Evolutionary conservation across 2,113 vertebrate genomes (phyloP), one percentile per base, ranked within the genome.

Genomic region (Megaptera novaeangliae): DNA sequence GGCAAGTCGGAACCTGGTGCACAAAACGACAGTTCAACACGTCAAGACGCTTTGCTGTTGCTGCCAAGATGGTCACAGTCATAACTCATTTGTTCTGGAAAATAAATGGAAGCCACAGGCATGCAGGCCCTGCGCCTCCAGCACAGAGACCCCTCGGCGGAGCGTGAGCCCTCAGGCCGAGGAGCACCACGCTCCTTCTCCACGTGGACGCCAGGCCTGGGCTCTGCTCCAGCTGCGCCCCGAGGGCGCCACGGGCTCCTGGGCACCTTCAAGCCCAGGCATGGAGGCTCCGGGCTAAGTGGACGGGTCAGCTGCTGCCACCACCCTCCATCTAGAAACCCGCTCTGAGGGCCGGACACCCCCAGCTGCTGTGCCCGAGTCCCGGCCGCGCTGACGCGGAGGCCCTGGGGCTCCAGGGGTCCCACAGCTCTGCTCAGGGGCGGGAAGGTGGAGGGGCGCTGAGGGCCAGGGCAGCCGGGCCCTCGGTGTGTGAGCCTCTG

Each of bases 321-420:
- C 44, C 29, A 49, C 72, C 27, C 8, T 20, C 44, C 15, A 18
- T 5, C 27, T 31, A 27, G 15, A 27, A 25, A 18, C 11, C 72
- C 29, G 8, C 29, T 5, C 44, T 2, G 74, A 77, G 29, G 4
- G 2, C 0, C 0, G 17, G 17, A 44, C 29, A 3, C 18, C 44
- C 0, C 0, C 0, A 49, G 72, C 15, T 8, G 0, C 2, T 0
- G 44, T 4, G 4, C 29, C 72, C 27, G 41, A 0, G 8, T 57
- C 20, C 55, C 2, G 55, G 55, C 55, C 7, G 7, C 0, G 20
- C 17, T 57, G 55, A 18, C 2, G 7, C 0, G 6, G 55, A 21
- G 55, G 55, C 52, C 52, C 52, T 52, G 52, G 52, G 52, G 15
- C 52, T 6, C 52, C 52, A 52, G 52, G 15, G 52, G 52, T 52